Evolutionary conservation across 2,113 vertebrate species (phyloP), one percentile per base, ranked within the genome.

Genomic region (Pimephales promelas): DNA sequence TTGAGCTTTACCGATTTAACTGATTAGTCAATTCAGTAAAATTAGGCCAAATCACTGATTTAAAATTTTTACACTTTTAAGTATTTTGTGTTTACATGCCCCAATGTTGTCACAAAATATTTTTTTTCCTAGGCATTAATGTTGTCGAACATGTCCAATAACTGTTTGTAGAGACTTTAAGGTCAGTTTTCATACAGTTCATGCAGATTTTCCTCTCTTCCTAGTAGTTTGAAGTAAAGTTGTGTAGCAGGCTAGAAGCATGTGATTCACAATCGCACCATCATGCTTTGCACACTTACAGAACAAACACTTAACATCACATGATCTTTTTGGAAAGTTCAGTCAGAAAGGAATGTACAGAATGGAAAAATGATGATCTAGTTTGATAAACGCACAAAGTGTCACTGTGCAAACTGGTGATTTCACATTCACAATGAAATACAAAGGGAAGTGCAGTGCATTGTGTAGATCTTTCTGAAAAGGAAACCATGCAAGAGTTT

Each of bases 331-430:
- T 70, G 28, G 11, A 34, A 83, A 18, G 13, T 56, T 45, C 71
- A 47, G 59, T 71, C 49, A 84, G 59, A 80, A 76, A 81, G 28
- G 47, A 86, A 86, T 68, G 71, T 81, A 59, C 77, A 47, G 78
- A 86, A 76, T 86, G 81, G 56, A 83, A 68, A 36, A 83, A 22
- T 79, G 9, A 34, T 61, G 56, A 43, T 54, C 18, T 22, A 49
- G 9, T 75, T 9, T 20, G n/a, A 62, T 79, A 52, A 74, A 52
- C 16, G 2, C 13, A 45, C 47, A n/a, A n/a, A 28, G 20, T 8
- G 13, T 74, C 71, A 74, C 7, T 24, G 3, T n/a, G 36, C n/a
- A 72, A 13, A 24, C 40, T 13, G 70, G 34, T 20, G 57, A 79
- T 62, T 62, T 79, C 76, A 62, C 76, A 79, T 62, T 79, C 76